Evolutionary conservation across 1,140 invertebrate genomes (phyloP), one percentile per base, ranked within the genome.

Genomic region (Megalopta genalis): DNA sequence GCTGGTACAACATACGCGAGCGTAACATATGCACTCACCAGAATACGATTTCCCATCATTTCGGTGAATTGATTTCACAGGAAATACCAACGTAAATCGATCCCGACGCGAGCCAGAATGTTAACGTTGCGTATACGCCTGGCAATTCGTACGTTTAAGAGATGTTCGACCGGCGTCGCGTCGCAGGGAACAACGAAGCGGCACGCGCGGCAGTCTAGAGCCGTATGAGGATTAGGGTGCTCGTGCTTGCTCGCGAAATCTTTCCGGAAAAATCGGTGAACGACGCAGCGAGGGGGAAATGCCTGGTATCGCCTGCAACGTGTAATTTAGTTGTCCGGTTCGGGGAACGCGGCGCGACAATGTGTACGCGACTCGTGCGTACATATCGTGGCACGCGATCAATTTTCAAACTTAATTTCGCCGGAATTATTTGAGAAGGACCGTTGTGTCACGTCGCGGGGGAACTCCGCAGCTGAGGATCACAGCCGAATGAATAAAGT

Each of bases 141-240:
- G 32, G 32, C 32, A 32, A 32, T 32, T 32, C 4, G 4, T 32
- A 32, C 4, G 32, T 32, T 32, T 4, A 32, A 32, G 1, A 32
- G 32, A 32, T 4, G 32, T 4, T 32, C 46, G 5, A 4, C 3
- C 12, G 1, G 18, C 6, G 6, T 54, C 21, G 0, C 52, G 18
- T 6, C 42, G 42, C 1, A 10, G 5, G 12, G 6, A 52, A 16
- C 7, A 52, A 6, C 54, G 54, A n/a, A 57, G 54, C 54, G 21
- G 52, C 6, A 7, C 52, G n/a, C 54, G 1, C 5, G 54, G 6
- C 8, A 57, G 21, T n/a, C 9, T 1, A 9, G 9, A 57, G 8
- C 6, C 2, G 18, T n/a, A 8, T n/a, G 54, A 4, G 9, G 8
- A 8, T 5, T 2, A 8, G 1, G 6, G 1, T 9, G 0, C n/a